phyloP scores from a whole-genome alignment of 2,888 invertebrate genomes.

The Selenia dentaria region DNA sequence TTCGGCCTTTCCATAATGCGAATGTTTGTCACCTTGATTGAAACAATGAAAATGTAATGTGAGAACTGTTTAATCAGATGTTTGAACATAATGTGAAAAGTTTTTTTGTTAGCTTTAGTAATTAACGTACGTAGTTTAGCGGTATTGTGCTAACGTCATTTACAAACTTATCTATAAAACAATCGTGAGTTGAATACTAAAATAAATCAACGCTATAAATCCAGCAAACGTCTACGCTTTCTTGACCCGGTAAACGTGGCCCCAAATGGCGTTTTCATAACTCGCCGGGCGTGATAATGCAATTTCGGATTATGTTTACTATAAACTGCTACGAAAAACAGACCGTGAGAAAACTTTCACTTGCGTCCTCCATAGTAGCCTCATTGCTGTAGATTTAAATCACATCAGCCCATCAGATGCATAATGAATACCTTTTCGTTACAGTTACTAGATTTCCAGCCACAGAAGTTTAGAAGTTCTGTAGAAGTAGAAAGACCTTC shows the following conservation, averaged over 20 bases:
- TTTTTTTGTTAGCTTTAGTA: conserved; percentile 10
- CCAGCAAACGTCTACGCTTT: conserved; percentile 23
- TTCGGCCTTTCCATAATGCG: conserved; percentile 9
- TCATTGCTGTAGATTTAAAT: conserved; percentile 7
- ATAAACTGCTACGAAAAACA: conserved; percentile 39
- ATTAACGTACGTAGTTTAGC: not conserved
- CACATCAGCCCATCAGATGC: conserved; percentile 13
- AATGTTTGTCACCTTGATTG: conserved; percentile 17
- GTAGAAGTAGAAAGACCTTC: conserved; percentile 98
- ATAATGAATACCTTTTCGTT: conserved; percentile 36
- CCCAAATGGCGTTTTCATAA: conserved; percentile 43
- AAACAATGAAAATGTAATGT: conserved; percentile 11
- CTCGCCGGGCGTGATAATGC: conserved; percentile 37
- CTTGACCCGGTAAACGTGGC: conserved; percentile 12
- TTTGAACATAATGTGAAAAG: conserved; percentile 4
- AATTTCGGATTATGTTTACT: conserved; percentile 36
- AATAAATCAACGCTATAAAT: conserved; percentile 28
- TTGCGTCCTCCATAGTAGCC: conserved; percentile 6
- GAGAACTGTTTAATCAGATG: conserved; percentile 24
- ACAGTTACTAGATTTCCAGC: conserved; percentile 90
- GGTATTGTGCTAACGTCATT: not conserved
- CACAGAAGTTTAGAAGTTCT: conserved; percentile 91
- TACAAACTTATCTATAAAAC: conserved; percentile 5
- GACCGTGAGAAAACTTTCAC: conserved; percentile 57
- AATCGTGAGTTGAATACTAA: conserved; percentile 4